Evolutionary conservation across 2,888 invertebrate genomes (phyloP).

Genomic region (Syritta pipiens): DNA sequence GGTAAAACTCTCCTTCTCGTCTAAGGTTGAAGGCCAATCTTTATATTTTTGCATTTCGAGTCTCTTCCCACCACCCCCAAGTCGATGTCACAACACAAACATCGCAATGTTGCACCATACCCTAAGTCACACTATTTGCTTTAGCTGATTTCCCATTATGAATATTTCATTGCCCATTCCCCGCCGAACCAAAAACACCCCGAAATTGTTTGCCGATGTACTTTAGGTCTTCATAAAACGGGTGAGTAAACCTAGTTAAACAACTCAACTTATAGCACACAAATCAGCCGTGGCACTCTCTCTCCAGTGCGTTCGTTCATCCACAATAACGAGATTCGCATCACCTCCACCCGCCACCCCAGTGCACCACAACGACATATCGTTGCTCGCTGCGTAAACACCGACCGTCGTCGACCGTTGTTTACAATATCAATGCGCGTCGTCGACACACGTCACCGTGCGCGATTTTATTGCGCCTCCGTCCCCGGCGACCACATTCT

Average conservation of each 20-base stretch:
- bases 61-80: too few relatives aligned
- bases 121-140: too few relatives aligned
- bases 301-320: constrained; percentile 40
- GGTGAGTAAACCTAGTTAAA: constrained; percentile 68
- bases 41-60: too few relatives aligned
- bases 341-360: constrained; percentile 38
- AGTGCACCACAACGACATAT: constrained; percentile 38
- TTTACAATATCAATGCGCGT: constrained; percentile 67
- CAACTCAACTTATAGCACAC: constrained; percentile 61
- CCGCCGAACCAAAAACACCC: too few relatives aligned
- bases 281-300: too few relatives aligned
- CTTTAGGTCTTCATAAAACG: constrained; percentile 62
- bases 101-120: too few relatives aligned
- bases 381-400: constrained; percentile 60
- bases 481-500: constrained; percentile 43
- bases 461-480: constrained; percentile 57
- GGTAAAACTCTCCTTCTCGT: too few relatives aligned
- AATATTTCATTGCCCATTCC: constrained; percentile 66
- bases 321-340: constrained; percentile 53
- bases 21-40: too few relatives aligned
- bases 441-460: constrained; percentile 50
- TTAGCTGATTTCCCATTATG: constrained; percentile 56
- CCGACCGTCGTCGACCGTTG: constrained; percentile 45
- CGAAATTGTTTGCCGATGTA: constrained; percentile 48
- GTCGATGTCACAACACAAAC: too few relatives aligned